These are phyloP conservation scores for Eucidaris tribuloides DNA, from an alignment of 35 echinoderm and acorn worm genomes.

Conservation along the genomic window DNA sequence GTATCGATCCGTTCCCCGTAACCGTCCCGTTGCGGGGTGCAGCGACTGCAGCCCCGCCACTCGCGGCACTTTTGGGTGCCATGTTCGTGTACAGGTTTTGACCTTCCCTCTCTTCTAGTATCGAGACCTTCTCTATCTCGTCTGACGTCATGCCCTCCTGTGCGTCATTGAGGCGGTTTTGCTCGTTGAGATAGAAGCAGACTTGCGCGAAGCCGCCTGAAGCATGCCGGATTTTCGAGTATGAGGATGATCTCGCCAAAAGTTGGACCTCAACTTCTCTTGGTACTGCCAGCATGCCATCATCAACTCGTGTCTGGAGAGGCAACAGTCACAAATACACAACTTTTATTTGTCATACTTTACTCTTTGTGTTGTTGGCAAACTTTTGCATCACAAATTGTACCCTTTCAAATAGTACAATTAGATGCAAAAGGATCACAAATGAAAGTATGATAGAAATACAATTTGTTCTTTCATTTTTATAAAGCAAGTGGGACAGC, in stretches of 20 bases:
- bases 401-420: too few species aligned
- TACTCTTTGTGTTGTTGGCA: too few species aligned
- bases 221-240: slow-evolving; percentile 52
- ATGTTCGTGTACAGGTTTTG: slow-evolving; percentile 41
- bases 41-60: background rate
- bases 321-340: too few species aligned
- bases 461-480: too few species aligned
- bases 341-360: too few species aligned
- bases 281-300: slow-evolving; percentile 89
- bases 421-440: background rate
- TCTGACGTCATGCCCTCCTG: slow-evolving; percentile 18
- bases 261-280: slow-evolving; percentile 80
- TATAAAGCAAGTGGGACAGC: too few species aligned
- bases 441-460: background rate
- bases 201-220: slow-evolving; percentile 40
- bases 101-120: slow-evolving; percentile 35
- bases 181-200: slow-evolving; percentile 80
- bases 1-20: slow-evolving; percentile 56
- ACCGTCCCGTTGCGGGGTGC: slow-evolving; percentile 33
- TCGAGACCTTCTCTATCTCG: slow-evolving; percentile 68
- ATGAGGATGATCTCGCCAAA: slow-evolving; percentile 74
- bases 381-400: too few species aligned
- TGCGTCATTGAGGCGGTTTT: slow-evolving; percentile 2
- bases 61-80: background rate
- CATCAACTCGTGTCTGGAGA: slow-evolving; percentile 82